A percentile compares a stretch with the other conserved stretches of the same genome.
These are phyloP conservation scores for Dendroctonus ponderosae DNA, from an alignment of 1,140 invertebrate genomes.

Conservation along the genomic window DNA sequence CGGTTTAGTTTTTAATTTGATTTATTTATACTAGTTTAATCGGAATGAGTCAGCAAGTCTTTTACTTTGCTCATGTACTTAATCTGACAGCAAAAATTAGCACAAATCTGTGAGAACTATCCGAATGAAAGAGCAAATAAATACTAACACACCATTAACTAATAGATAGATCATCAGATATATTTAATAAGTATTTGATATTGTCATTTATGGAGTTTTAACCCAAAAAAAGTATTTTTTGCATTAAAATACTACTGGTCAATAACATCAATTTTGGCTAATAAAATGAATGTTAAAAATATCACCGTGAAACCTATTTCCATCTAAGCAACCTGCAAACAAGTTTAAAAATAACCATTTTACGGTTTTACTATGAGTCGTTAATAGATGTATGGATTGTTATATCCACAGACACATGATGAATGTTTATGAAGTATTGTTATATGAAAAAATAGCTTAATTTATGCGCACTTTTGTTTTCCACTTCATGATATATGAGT, in stretches of 20 bases:
- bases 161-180: too few relatives aligned
- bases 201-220: neutral
- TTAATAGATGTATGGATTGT: neutral
- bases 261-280: neutral
- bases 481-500: neutral
- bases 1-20: too few relatives aligned
- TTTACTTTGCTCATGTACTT: too few relatives aligned
- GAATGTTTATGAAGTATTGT: neutral
- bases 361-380: neutral
- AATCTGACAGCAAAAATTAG: too few relatives aligned
- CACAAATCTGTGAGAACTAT: too few relatives aligned
- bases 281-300: neutral
- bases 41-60: too few relatives aligned
- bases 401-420: neutral
- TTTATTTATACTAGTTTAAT: too few relatives aligned
- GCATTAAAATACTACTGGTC: neutral
- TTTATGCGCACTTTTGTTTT: neutral
- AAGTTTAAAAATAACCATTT: constrained; percentile 1
- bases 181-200: neutral
- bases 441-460: neutral
- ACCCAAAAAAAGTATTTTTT: neutral
- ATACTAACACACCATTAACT: neutral
- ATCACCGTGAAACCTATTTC: neutral
- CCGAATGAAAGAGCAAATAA: too few relatives aligned
- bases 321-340: neutral